Evolutionary conservation across 2,797 vertebrate genomes (phyloP).

Genomic region (Girardinus metallicus): DNA sequence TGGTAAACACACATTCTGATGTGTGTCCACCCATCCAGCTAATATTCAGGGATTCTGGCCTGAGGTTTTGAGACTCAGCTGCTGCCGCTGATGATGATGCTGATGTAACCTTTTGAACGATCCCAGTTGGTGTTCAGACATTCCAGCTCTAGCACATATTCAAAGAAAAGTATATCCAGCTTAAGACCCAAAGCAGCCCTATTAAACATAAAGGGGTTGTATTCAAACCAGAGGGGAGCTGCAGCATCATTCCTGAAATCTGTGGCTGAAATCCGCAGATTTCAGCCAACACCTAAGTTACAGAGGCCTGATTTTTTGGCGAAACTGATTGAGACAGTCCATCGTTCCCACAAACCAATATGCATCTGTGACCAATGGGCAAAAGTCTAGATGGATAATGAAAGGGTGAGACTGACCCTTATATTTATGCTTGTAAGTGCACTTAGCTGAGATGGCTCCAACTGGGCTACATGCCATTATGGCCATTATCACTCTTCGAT

Average conservation of each 20-base stretch:
- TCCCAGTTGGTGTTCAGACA: constrained; percentile 53
- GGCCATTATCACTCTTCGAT: constrained; percentile 70
- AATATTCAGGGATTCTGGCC: constrained; percentile 55
- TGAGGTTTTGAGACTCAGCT: constrained; percentile 60
- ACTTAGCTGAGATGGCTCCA: constrained; percentile 65
- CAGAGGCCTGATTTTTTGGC: constrained; percentile 29
- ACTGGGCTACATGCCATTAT: constrained; percentile 69
- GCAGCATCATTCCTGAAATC: neutral
- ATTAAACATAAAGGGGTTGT: constrained; percentile 1
- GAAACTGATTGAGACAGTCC: constrained; percentile 22
- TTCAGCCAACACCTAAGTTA: constrained; percentile 30
- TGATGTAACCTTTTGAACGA: constrained; percentile 61
- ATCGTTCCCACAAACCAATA: constrained; percentile 9
- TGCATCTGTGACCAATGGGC: constrained; percentile 38
- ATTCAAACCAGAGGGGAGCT: constrained; percentile 4
- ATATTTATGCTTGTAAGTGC: constrained; percentile 73
- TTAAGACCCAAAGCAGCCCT: constrained; percentile 12
- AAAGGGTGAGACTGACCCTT: constrained; percentile 67
- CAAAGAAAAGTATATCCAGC: neutral
- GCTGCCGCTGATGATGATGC: constrained; percentile 55
- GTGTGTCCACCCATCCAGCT: constrained; percentile 30
- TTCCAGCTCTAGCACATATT: constrained; percentile 18
- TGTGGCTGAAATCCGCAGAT: no score
- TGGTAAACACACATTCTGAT: constrained; percentile 7
- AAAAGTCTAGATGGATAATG: constrained; percentile 65